Conservation (phyloP, 2,797 vertebrate species). For the Bradypodion ventrale region DNA sequence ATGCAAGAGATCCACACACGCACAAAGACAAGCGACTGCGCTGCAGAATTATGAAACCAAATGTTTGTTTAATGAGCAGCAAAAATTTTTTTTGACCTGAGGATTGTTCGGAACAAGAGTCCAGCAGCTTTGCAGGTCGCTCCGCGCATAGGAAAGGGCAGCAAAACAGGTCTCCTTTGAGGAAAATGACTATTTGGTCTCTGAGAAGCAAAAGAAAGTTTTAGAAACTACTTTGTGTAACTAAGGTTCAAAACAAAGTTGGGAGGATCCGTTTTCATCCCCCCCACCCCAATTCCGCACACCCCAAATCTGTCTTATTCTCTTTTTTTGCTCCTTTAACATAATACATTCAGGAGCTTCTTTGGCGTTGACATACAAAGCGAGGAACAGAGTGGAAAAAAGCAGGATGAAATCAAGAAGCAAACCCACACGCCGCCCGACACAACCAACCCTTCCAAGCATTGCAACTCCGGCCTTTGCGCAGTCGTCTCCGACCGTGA, state of each 20-base stretch:
- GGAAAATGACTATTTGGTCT: background rate
- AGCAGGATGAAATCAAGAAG: slow-evolving; percentile 50
- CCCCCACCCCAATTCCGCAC: fast-evolving
- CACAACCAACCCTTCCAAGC: background rate
- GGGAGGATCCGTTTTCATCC: no score
- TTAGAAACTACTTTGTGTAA: slow-evolving; percentile 14
- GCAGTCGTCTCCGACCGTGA: background rate
- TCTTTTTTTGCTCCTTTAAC: slow-evolving; percentile 69
- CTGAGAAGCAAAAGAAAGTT: background rate
- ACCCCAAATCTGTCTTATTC: background rate
- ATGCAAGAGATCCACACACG: no score
- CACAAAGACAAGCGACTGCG: background rate
- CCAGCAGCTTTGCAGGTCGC: slow-evolving; percentile 19
- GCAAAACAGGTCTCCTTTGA: background rate
- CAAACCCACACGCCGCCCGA: background rate
- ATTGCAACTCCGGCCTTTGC: background rate
- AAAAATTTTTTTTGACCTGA: slow-evolving; percentile 74
- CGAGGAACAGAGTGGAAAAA: slow-evolving; percentile 12
- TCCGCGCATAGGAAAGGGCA: fast-evolving
- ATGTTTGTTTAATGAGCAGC: slow-evolving; percentile 70
- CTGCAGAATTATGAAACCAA: slow-evolving; percentile 62
- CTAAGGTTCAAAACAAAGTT: slow-evolving; percentile 49
- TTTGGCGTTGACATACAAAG: background rate
- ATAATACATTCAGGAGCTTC: slow-evolving; percentile 82
- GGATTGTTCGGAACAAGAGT: slow-evolving; percentile 64